Percentiles rank a stretch among this genome's conserved stretches.
Conservation (phyloP, 1,140 invertebrate genomes). For the Leptopilina boulardi region DNA sequence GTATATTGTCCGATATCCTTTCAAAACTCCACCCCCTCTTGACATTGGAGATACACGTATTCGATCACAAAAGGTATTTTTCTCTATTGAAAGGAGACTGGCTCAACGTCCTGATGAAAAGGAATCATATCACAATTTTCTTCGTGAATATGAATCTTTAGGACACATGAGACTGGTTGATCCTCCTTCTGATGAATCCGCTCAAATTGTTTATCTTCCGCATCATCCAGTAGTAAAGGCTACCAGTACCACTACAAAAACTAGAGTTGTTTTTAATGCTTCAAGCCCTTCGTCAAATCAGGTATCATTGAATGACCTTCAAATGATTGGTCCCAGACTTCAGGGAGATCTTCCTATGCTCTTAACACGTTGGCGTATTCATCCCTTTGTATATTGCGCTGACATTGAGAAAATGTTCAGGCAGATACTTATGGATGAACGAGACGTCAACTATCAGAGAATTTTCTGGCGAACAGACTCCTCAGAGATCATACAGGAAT, state of each 20-base stretch:
- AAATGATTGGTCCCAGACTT: conserved; percentile 46
- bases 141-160: not conserved
- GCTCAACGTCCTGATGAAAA: not conserved
- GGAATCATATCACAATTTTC: not conserved
- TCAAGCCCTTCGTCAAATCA: conserved; percentile 44
- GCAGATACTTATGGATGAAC: conserved; percentile 43
- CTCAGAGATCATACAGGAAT: not conserved
- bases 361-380: conserved; percentile 38
- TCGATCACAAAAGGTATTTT: not conserved
- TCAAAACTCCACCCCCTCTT: no score
- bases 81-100: not conserved
- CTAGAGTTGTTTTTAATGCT: conserved; percentile 64
- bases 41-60: not conserved
- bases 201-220: conserved; percentile 39
- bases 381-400: conserved; percentile 45
- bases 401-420: conserved; percentile 56
- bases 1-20: no score
- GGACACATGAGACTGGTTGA: not conserved
- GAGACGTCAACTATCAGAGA: not conserved
- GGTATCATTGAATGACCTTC: conserved; percentile 60
- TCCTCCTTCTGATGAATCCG: not conserved
- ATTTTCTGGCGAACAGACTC: conserved; percentile 6
- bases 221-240: conserved; percentile 48
- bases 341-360: conserved; percentile 40
- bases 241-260: not conserved